Percentiles rank a stretch among this genome's conserved stretches.
phyloP scores from a whole-genome alignment of 1,140 invertebrate species.

The Platyscapa corneri region DNA sequence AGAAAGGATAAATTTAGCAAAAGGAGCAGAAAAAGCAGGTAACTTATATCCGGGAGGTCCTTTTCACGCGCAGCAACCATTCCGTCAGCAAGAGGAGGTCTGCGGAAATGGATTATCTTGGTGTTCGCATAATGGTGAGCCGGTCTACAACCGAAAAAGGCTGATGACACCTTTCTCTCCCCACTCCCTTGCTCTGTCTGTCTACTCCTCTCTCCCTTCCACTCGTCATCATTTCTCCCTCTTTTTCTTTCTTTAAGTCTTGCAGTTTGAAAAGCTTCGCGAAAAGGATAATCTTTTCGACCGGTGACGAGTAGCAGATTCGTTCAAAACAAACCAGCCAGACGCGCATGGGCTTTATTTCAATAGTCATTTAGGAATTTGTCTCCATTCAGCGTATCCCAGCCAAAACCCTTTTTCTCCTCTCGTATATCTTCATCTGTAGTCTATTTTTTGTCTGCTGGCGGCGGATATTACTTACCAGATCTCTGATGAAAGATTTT shows the following conservation, averaged over 20 bases:
- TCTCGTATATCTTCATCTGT: neutral
- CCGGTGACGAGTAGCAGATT: neutral
- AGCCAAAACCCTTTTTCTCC: neutral
- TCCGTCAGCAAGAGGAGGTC: constrained; percentile 9
- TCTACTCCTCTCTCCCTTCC: neutral
- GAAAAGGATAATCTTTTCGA: constrained; percentile 38
- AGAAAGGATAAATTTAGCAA: neutral
- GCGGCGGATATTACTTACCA: neutral
- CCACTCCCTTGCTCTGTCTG: neutral
- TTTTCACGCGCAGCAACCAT: constrained; percentile 53
- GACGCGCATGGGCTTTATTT: constrained; percentile 23
- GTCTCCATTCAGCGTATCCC: neutral
- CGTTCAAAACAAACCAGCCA: constrained; percentile 24
- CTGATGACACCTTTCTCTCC: constrained; percentile 19
- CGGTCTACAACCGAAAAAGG: constrained; percentile 25
- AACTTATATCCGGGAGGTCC: constrained; percentile 53
- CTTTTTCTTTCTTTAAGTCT: neutral
- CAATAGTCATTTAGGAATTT: constrained; percentile 40
- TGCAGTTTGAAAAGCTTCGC: constrained; percentile 33
- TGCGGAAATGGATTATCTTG: constrained; percentile 48
- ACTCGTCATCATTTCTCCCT: neutral
- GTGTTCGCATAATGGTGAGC: constrained; percentile 15
- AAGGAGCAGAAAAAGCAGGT: constrained; percentile 3
- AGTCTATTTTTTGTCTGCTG: neutral
- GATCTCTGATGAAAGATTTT: neutral